These are phyloP conservation scores for Halictus ligatus DNA, from an alignment of 2,888 invertebrate species.

Conservation along the genomic window DNA sequence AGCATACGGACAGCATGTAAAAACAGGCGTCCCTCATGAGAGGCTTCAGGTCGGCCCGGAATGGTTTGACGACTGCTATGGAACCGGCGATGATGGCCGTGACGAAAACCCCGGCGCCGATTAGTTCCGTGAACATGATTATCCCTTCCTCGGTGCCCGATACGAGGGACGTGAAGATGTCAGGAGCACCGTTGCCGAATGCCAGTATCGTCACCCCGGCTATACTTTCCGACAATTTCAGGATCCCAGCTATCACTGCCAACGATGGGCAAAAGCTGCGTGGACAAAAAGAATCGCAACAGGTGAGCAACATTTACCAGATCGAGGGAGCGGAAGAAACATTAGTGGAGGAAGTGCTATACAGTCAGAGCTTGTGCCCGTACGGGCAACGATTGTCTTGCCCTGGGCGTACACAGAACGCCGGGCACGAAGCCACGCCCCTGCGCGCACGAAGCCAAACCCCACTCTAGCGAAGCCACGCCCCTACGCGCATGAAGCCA, in stretches of 20 bases:
- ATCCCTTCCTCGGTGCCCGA: constrained; percentile 83
- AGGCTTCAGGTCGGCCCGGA: constrained; percentile 78
- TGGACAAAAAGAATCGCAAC: constrained; percentile 27
- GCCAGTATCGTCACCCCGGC: constrained; percentile 90
- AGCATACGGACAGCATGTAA: constrained; percentile 84
- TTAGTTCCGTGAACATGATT: constrained; percentile 83
- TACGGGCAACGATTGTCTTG: too few species aligned
- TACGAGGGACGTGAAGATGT: constrained; percentile 88
- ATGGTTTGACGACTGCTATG: constrained; percentile 86
- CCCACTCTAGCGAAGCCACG: too few species aligned
- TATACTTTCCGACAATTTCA: constrained; percentile 85
- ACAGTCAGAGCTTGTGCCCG: too few species aligned
- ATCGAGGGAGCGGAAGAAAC: too few species aligned
- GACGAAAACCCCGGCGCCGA: constrained; percentile 88
- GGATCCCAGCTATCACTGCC: constrained; percentile 83
- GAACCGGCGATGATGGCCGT: constrained; percentile 87
- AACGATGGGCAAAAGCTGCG: constrained; percentile 86
- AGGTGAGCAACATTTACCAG: background rate
- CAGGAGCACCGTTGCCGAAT: constrained; percentile 90
- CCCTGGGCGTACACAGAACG: too few species aligned
- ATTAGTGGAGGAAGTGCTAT: too few species aligned
- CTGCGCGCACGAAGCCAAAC: too few species aligned
- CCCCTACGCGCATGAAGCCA: too few species aligned
- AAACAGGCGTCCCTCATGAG: constrained; percentile 79
- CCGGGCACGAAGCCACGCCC: too few species aligned